These are phyloP conservation scores for Simalia tracyae DNA, from an alignment of 2,797 vertebrate species.

Conservation along the genomic window DNA sequence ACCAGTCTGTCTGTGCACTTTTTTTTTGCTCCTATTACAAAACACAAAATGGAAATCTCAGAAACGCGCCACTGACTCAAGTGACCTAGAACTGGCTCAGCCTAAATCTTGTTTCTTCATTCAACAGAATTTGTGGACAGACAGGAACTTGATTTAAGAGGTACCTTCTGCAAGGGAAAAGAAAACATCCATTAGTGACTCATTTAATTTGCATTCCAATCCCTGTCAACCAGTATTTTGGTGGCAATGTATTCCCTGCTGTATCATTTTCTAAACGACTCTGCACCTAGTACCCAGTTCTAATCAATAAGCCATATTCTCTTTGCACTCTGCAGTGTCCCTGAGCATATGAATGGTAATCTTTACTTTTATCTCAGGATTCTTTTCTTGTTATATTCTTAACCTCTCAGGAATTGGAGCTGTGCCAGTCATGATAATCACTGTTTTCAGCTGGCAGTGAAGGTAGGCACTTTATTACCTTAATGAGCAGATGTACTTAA, in stretches of 20 bases:
- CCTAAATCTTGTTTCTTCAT: background rate
- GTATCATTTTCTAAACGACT: background rate
- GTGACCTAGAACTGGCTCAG: background rate
- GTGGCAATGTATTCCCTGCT: conserved; percentile 2
- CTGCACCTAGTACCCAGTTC: background rate
- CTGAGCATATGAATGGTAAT: background rate
- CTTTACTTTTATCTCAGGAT: conserved; percentile 11
- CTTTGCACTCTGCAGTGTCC: background rate
- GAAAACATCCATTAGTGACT: background rate
- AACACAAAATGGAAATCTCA: background rate
- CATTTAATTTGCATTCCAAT: background rate
- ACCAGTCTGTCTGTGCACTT: background rate
- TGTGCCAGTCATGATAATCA: conserved; percentile 47
- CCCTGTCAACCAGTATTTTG: conserved; percentile 13
- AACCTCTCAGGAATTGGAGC: conserved; percentile 15
- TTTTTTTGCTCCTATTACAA: background rate
- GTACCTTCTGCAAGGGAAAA: background rate
- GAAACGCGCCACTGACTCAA: background rate
- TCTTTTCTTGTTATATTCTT: conserved; percentile 19
- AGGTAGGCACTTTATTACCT: conserved; percentile 60
- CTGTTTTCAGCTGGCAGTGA: conserved; percentile 40
- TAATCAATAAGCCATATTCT: background rate
- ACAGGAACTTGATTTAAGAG: background rate
- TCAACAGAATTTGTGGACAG: background rate
- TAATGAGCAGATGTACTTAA: conserved; percentile 63